These are phyloP conservation scores for Periparus ater DNA, from an alignment of 2,797 vertebrate species.

Conservation along the genomic window DNA sequence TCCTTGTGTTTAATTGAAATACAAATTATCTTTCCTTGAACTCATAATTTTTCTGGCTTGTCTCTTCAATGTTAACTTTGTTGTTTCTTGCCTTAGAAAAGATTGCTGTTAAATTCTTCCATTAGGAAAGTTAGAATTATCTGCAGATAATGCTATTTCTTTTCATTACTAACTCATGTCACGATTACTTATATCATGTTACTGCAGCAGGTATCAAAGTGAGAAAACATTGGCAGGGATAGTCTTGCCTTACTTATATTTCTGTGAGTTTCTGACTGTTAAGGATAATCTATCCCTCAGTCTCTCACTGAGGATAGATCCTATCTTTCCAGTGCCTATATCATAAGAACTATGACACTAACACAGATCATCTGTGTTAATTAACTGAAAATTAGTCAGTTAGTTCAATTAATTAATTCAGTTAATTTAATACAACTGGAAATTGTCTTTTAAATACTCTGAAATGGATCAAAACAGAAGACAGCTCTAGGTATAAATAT, in stretches of 20 bases:
- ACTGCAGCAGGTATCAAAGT: neutral
- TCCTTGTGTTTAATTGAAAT: neutral
- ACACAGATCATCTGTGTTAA: neutral
- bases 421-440: too few species aligned
- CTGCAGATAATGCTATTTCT: neutral
- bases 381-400: neutral
- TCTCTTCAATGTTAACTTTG: neutral
- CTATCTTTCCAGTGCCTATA: neutral
- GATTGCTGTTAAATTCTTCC: neutral
- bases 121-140: neutral
- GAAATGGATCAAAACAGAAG: neutral
- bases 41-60: neutral
- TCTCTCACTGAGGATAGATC: too few species aligned
- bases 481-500: neutral
- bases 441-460: neutral
- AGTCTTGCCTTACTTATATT: neutral
- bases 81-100: neutral
- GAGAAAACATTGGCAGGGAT: neutral
- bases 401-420: too few species aligned
- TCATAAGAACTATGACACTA: neutral
- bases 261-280: neutral
- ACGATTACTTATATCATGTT: neutral
- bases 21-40: neutral
- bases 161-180: neutral
- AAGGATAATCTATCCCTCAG: neutral